Conservation (phyloP, 2,113 vertebrate species). For the Rhombomys opimus region DNA sequence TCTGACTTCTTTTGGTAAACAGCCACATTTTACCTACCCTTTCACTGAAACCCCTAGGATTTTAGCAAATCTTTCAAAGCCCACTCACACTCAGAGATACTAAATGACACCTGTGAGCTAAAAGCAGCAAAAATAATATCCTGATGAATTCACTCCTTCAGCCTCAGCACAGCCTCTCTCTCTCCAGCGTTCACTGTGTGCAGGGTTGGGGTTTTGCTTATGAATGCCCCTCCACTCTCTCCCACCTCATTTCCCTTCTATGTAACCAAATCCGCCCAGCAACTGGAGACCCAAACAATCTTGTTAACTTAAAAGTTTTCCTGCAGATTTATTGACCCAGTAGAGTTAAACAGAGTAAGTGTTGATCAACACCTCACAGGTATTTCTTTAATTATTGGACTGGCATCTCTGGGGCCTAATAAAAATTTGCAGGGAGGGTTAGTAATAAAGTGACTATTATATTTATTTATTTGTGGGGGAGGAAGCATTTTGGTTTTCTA, state of each 20-base stretch:
- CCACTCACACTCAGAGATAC: conserved; percentile 35
- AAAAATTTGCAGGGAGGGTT: conserved; percentile 83
- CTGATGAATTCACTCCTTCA: conserved; percentile 39
- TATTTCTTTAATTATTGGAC: conserved; percentile 86
- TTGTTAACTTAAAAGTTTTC: conserved; percentile 81
- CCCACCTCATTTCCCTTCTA: conserved; percentile 46
- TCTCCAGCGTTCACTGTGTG: conserved; percentile 58
- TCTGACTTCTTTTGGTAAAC: neutral
- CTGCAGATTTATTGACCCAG: conserved; percentile 82
- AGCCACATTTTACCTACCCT: neutral
- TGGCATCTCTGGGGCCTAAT: conserved; percentile 83
- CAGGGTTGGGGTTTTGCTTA: conserved; percentile 50
- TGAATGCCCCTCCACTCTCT: conserved; percentile 58
- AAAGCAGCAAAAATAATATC: conserved; percentile 40
- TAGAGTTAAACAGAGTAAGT: conserved; percentile 72
- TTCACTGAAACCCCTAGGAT: neutral
- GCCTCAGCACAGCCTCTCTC: neutral
- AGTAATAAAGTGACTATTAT: conserved; percentile 84
- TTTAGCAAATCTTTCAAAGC: conserved; percentile 11
- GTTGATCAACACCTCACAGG: conserved; percentile 82
- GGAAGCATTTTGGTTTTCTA: conserved; percentile 79
- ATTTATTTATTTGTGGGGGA: conserved; percentile 64
- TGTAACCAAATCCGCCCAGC: conserved; percentile 76
- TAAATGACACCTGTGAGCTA: conserved; percentile 62
- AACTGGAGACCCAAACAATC: conserved; percentile 76